phyloP scores from a whole-genome alignment of 1,140 invertebrate genomes.

The Drosophila rhopaloa region DNA sequence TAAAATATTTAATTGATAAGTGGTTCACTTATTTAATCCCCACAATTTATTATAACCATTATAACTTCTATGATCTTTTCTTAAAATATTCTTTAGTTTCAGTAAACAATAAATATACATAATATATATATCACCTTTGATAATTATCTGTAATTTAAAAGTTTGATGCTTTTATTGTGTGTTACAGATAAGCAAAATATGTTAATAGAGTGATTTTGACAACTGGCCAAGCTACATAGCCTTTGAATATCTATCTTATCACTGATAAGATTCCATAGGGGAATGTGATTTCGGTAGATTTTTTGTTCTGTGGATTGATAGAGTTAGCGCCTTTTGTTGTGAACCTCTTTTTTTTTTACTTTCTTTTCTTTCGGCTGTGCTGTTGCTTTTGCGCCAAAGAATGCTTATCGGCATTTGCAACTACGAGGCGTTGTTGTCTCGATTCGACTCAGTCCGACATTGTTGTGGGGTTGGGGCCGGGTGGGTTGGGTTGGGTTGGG shows the following conservation, averaged over 20 bases:
- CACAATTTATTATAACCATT: too few relatives aligned
- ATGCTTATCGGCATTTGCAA: conserved; percentile 77
- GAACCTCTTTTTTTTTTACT: conserved; percentile 27
- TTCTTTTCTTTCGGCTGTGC: conserved; percentile 41
- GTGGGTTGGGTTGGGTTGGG: conserved; percentile 40
- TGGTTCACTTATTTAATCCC: too few relatives aligned
- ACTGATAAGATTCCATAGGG: conserved; percentile 3
- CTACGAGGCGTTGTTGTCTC: conserved; percentile 43
- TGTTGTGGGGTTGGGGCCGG: conserved; percentile 53
- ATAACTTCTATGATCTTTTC: too few relatives aligned
- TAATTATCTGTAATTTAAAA: neutral
- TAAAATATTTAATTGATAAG: too few relatives aligned
- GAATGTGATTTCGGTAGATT: neutral
- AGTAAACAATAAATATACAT: too few relatives aligned
- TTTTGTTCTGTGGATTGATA: conserved; percentile 25
- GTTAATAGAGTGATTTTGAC: conserved; percentile 2
- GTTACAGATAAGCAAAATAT: conserved; percentile 10
- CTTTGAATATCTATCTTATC: neutral
- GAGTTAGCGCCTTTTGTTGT: conserved; percentile 38
- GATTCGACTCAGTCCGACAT: conserved; percentile 33
- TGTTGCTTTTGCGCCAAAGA: conserved; percentile 47
- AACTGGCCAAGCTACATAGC: neutral
- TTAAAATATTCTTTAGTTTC: too few relatives aligned
- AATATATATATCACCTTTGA: too few relatives aligned
- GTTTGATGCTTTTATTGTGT: neutral